Evolutionary conservation across 2,888 invertebrate genomes (phyloP).

Genomic region (Drosophila percnosoma): DNA sequence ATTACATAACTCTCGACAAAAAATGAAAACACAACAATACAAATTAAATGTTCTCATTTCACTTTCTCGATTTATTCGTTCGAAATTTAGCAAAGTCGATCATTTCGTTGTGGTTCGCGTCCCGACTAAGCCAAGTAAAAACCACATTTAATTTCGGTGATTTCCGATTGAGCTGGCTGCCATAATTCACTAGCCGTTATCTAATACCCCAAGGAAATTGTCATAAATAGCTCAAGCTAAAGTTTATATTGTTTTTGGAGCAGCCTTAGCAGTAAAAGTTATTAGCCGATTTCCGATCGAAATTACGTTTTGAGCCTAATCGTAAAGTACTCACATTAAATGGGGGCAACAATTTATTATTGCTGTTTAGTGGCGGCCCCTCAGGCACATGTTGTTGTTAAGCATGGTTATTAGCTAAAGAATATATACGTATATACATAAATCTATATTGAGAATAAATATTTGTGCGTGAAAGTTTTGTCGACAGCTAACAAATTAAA

Average conservation of each 20-base stretch:
- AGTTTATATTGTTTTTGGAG: background rate
- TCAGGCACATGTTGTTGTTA: conserved; percentile 63
- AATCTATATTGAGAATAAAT: conserved; percentile 23
- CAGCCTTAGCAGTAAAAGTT: conserved; percentile 3
- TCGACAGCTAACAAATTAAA: conserved; percentile 9
- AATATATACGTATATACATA: conserved; percentile 40
- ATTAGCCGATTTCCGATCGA: conserved; percentile 24
- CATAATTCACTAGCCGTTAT: conserved; percentile 21
- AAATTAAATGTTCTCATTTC: conserved; percentile 4
- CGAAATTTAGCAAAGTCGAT: conserved; percentile 3
- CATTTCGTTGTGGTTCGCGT: conserved; percentile 20
- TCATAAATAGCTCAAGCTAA: conserved; percentile 6
- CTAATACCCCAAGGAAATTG: conserved; percentile 9
- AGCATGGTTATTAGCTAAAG: conserved; percentile 58
- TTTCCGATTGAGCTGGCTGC: conserved; percentile 6
- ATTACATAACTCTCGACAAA: conserved; percentile 4
- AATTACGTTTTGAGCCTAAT: conserved; percentile 8
- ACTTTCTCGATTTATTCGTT: background rate
- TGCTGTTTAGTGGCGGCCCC: conserved; percentile 19
- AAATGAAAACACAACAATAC: conserved; percentile 4
- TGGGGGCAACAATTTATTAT: conserved; percentile 9
- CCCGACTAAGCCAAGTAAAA: conserved; percentile 12
- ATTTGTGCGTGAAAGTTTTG: conserved; percentile 19
- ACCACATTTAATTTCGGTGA: background rate
- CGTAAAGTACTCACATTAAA: background rate